Conservation (phyloP, 2,888 invertebrate species). For the Protophormia terraenovae region DNA sequence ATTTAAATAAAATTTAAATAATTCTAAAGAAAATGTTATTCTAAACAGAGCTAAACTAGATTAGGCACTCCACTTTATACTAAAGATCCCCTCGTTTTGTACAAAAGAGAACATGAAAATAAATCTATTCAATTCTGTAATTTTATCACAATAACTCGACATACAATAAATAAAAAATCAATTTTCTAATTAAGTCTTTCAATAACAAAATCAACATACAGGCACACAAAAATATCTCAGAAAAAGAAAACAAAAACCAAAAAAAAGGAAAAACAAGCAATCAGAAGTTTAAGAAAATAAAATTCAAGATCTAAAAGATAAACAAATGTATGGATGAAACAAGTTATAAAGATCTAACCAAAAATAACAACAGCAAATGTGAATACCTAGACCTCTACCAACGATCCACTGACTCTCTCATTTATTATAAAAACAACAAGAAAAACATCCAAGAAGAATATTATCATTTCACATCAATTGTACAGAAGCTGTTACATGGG, state of each 20-base stretch:
- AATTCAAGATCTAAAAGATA: conserved; percentile 42
- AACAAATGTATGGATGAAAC: conserved; percentile 42
- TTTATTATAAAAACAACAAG: conserved; percentile 43
- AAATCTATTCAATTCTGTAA: background rate
- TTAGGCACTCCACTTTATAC: background rate
- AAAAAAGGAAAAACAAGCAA: conserved; percentile 24
- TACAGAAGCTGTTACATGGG: conserved; percentile 51
- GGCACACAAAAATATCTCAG: background rate
- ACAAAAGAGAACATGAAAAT: background rate
- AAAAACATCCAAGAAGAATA: background rate
- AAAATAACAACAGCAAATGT: background rate
- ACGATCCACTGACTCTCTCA: conserved; percentile 29
- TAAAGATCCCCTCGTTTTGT: background rate
- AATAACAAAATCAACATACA: conserved; percentile 37
- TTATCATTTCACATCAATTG: conserved; percentile 26
- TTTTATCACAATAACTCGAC: conserved; percentile 20
- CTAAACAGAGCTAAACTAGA: background rate
- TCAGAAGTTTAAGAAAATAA: conserved; percentile 43
- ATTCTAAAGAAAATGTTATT: conserved; percentile 18
- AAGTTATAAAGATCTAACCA: conserved; percentile 32
- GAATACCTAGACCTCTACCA: conserved; percentile 27
- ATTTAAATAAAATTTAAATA: conserved; percentile 34
- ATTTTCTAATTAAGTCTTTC: conserved; percentile 59
- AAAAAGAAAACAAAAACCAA: background rate
- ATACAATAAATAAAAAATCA: conserved; percentile 46